Evolutionary conservation across 92 coral and sea anemone species (phyloP).

Genomic region (Anthopleura xanthogrammica): DNA sequence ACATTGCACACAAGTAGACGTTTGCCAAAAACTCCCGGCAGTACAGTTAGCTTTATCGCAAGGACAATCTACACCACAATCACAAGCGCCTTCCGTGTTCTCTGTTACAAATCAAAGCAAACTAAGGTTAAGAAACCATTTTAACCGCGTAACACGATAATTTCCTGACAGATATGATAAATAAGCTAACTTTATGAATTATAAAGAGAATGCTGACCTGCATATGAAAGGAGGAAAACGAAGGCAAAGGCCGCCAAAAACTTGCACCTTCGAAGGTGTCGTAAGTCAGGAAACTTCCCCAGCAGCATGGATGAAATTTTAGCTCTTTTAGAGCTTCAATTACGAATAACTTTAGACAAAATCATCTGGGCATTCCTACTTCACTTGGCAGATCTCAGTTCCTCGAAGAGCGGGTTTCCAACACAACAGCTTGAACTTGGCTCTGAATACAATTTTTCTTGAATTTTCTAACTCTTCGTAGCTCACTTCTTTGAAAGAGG

Average conservation of each 20-base stretch:
- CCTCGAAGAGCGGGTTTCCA: slow-evolving; percentile 6
- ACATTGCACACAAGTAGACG: slow-evolving; percentile 80
- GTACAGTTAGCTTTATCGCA: slow-evolving; percentile 82
- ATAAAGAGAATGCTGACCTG: slow-evolving; percentile 15
- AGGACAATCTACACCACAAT: slow-evolving; percentile 88
- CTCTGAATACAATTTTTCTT: not conserved
- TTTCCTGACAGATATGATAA: not conserved
- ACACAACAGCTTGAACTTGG: not conserved
- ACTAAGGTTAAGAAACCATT: not conserved
- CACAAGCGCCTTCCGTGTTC: slow-evolving; percentile 59
- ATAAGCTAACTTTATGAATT: not conserved
- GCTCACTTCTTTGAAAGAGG: not conserved
- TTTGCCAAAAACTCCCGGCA: slow-evolving; percentile 84
- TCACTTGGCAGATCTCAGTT: slow-evolving; percentile 24
- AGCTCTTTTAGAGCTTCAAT: not conserved
- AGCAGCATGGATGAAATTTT: slow-evolving; percentile 2
- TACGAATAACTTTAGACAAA: not conserved
- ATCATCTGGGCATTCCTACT: slow-evolving; percentile 14
- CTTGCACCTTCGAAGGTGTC: slow-evolving; percentile 26
- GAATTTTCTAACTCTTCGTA: not conserved
- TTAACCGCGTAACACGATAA: not conserved
- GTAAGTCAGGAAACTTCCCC: slow-evolving; percentile 6
- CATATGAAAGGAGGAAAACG: slow-evolving; percentile 23
- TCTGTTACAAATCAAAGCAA: slow-evolving; percentile 33
- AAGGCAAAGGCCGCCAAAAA: not conserved